Percentiles rank a stretch among this genome's conserved stretches.
phyloP scores from a whole-genome alignment of 2,888 invertebrate species.

The Strigamia transsilvanica region DNA sequence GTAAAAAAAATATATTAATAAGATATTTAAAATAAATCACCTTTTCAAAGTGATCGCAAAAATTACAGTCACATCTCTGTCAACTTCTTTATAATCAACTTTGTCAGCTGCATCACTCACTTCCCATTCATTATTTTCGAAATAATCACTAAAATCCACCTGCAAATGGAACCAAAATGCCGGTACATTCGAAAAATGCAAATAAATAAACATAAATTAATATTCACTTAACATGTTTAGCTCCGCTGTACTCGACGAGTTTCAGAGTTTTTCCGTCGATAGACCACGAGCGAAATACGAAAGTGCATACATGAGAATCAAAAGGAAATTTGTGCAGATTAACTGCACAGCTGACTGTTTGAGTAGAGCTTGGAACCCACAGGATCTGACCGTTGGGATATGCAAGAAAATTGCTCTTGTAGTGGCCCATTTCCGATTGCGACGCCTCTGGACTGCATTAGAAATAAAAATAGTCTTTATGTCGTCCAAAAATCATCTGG shows the following conservation, averaged over 20 bases:
- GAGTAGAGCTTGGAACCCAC: conserved; percentile 1
- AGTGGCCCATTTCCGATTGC: too few species aligned
- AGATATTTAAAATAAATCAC: not conserved
- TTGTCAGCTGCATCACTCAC: not conserved
- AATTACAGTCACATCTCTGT: not conserved
- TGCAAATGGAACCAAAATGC: not conserved
- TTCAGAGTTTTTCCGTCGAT: conserved; percentile 9
- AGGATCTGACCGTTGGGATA: conserved; percentile 46
- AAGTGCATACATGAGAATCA: conserved; percentile 16
- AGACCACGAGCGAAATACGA: conserved; percentile 8
- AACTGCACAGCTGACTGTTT: not conserved
- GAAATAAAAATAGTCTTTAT: not conserved
- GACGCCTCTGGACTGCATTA: not conserved
- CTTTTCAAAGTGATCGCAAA: conserved; percentile 23
- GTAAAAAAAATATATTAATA: not conserved
- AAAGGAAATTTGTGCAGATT: conserved; percentile 42
- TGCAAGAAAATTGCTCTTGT: not conserved
- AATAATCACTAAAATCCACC: not conserved
- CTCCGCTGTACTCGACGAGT: not conserved
- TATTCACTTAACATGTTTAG: too few species aligned
- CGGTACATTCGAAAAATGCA: too few species aligned
- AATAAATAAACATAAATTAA: too few species aligned
- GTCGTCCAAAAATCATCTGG: not conserved
- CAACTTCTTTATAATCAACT: not conserved
- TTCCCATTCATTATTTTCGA: not conserved